Percentiles rank a stretch among this genome's conserved stretches.
Conservation (phyloP, 2,888 invertebrate genomes). For the Electrophaes corylata region DNA sequence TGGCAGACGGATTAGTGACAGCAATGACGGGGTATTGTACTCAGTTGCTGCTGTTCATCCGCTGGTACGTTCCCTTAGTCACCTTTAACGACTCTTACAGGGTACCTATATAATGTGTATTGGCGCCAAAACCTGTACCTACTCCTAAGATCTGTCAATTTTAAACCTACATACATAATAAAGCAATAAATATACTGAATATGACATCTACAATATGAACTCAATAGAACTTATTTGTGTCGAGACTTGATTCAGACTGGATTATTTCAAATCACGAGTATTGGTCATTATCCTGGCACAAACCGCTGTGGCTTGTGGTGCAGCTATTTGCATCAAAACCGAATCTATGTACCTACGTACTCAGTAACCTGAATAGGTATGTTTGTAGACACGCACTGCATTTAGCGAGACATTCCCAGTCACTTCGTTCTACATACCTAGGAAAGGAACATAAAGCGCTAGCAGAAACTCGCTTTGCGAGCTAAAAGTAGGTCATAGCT, state of each 20-base stretch:
- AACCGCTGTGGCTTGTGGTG: neutral
- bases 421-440: constrained; percentile 26
- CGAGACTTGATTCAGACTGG: neutral
- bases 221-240: too few relatives aligned
- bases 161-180: too few relatives aligned
- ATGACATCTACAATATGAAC: too few relatives aligned
- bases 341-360: neutral
- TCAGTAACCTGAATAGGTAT: neutral
- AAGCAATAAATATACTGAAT: too few relatives aligned
- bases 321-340: neutral
- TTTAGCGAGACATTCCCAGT: constrained; percentile 20
- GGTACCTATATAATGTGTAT: too few relatives aligned
- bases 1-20: too few relatives aligned
- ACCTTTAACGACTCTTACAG: too few relatives aligned
- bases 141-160: too few relatives aligned
- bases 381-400: constrained; percentile 11
- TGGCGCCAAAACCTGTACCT: too few relatives aligned
- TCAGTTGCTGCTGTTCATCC: too few relatives aligned
- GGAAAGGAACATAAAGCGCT: constrained; percentile 26
- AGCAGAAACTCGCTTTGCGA: constrained; percentile 50
- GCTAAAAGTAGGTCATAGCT: constrained; percentile 69
- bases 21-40: too few relatives aligned
- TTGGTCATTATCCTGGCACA: neutral
- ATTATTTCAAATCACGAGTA: neutral
- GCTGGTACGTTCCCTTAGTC: too few relatives aligned